A percentile compares a stretch with the other conserved stretches of the same genome.
These are phyloP conservation scores for Synergus umbraculus DNA, from an alignment of 2,888 invertebrate species.

Conservation along the genomic window DNA sequence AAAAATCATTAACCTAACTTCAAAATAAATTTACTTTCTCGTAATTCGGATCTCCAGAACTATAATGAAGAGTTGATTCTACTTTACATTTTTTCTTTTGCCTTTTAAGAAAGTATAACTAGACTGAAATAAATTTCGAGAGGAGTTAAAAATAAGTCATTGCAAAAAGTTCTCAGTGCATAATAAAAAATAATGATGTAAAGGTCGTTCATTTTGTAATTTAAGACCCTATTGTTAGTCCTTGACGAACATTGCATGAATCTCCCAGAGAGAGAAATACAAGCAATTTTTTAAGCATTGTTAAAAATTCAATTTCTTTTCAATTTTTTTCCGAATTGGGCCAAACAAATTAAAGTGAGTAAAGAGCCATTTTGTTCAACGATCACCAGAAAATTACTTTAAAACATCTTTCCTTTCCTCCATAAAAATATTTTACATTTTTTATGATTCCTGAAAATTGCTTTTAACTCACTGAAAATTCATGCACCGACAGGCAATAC, in stretches of 20 bases:
- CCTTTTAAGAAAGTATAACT: no score
- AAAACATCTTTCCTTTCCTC: no score
- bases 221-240: neutral
- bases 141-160: neutral
- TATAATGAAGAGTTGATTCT: no score
- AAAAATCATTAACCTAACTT: neutral
- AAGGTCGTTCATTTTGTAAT: neutral
- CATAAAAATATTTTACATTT: neutral
- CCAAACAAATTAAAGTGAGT: neutral
- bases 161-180: neutral
- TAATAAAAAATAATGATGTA: constrained; percentile 1
- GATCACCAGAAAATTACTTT: neutral
- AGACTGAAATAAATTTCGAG: neutral
- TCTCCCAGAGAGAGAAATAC: neutral
- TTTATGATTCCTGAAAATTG: neutral
- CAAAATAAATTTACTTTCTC: neutral
- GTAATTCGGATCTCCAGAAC: no score
- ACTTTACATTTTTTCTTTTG: no score
- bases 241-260: neutral
- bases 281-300: neutral
- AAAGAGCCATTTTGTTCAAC: neutral
- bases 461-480: constrained; percentile 15
- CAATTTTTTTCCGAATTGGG: neutral
- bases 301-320: neutral
- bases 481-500: constrained; percentile 60